Evolutionary conservation across 2,797 vertebrate genomes (phyloP), one percentile per base, ranked within the genome.

Genomic region (Sarcoramphus papa): DNA sequence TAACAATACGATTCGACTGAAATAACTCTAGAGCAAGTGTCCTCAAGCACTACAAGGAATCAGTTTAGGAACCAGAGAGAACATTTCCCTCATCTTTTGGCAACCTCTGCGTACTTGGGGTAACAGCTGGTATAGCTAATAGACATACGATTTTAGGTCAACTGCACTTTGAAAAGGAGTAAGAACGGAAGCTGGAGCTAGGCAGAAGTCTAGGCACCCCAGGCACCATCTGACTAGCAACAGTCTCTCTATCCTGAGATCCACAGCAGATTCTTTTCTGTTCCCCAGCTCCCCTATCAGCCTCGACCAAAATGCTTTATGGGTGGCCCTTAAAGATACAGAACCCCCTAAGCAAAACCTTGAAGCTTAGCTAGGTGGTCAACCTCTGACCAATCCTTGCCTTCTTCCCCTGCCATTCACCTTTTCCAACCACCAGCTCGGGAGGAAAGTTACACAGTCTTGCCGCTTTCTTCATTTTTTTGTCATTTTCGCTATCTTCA

Each of bases 101-200:
- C 12, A 50, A 0, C 12, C 10, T 59, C 25, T 76, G 10, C 18
- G 15, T 40, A 20, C 43, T n/a, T 22, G 12, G 21, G 12, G 4
- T 35, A 45, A 45, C 57, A 63, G 43, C 57, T 63, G 67, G 10
- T 12, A 14, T 16, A 63, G 43, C 21, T 25, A 20, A 54, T 3
- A 59, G 33, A 50, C 0, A 0, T 4, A 10, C 0, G 5, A 10
- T 33, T 63, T 50, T 9, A 69, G 33, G 50, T 22, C 33, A 63
- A 15, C 11, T 18, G n/a, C 40, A 22, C 48, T 85, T 54, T 8
- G 41, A 30, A 40, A 69, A 60, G 28, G 22, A 51, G 50, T 28
- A 25, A 50, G 31, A 28, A 30, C 0, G 3, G 43, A 67, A 23
- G 35, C n/a, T 59, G 59, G 43, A 85, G 21, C 21, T 60, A 0